Evolutionary conservation across 2,797 vertebrate species (phyloP), one percentile per base, ranked within the genome.

Genomic region (Morelia viridis): DNA sequence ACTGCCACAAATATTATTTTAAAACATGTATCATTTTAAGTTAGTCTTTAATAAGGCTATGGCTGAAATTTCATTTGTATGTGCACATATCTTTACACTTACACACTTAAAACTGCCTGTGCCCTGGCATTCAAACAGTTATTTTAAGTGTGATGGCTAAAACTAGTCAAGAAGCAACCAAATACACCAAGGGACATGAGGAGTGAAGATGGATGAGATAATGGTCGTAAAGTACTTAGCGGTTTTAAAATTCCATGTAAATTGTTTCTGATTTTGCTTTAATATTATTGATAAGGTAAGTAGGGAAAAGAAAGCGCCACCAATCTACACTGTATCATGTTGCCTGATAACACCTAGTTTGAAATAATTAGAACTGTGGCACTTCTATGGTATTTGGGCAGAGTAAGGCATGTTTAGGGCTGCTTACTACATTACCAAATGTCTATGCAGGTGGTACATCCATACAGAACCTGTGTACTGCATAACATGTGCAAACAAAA

Each of bases 281-380:
- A 92, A 53, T 68, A 80, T 92, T 76, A 92, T 92, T 87, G 64
- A 86, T 61, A 92, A 92, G 91, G 62, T 89, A 86, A 62, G 57
- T 64, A 62, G 65, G 57, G 64, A 87, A 87, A 90, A 71, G 57
- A 58, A 62, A 87, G 24, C 53, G 41, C 84, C 58, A 92, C 89
- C 41, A 85, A 53, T 28, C 84, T 87, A 50, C 22, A 22, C 56
- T 61, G 56, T 61, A 89, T 53, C 83, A 57, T 68, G 46, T 87
- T 86, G 64, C 83, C n/a, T n/a, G n/a, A n/a, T n/a, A 61, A n/a
- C 84, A 86, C n/a, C 65, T 85, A 56, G 71, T 87, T 53, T 61
- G 64, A 86, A 89, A 89, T 85, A 57, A 57, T 85, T 68, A 92
- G 85, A 71, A 12, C 28, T 85, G 56, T 85, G 56, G 19, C 53